Percentiles rank a stretch among this genome's conserved stretches.
Conservation (phyloP, 1,140 invertebrate genomes). For the Tetraneura akinire region DNA sequence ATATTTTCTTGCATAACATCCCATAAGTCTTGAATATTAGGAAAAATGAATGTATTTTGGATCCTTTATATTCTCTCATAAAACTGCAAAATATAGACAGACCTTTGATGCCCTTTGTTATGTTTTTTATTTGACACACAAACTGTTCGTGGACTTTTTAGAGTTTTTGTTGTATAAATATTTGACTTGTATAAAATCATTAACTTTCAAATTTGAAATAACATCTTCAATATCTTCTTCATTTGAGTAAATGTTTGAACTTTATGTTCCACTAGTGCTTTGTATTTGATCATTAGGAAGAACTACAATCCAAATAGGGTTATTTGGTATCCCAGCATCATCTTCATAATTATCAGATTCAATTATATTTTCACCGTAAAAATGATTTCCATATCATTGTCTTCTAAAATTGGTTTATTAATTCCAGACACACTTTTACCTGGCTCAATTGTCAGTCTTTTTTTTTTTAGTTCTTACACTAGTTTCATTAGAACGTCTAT, state of each 20-base stretch:
- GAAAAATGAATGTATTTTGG: not conserved
- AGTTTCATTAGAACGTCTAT: conserved; percentile 3
- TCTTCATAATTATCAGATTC: not conserved
- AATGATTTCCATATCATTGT: not conserved
- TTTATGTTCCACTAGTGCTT: conserved; percentile 16
- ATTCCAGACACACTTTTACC: conserved; percentile 20
- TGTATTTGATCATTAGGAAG: not conserved
- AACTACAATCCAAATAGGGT: not conserved
- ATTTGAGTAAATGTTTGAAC: not conserved
- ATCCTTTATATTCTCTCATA: conserved; percentile 9
- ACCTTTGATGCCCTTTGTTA: not conserved
- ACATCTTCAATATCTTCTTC: not conserved
- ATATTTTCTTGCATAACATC: too few species aligned
- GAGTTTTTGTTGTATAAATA: not conserved
- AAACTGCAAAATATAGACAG: not conserved
- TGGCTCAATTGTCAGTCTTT: conserved; percentile 38
- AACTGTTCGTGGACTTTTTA: not conserved
- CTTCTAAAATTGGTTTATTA: not conserved
- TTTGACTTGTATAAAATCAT: conserved; percentile 8
- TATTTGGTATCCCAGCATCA: not conserved
- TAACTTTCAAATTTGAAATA: not conserved
- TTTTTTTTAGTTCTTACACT: conserved; percentile 28
- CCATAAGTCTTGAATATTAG: not conserved
- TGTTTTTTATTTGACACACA: not conserved
- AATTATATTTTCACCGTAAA: not conserved